A percentile compares a stretch with the other conserved stretches of the same genome.
phyloP scores from a whole-genome alignment of 2,888 invertebrate species.

The Cylloceria caligata region DNA sequence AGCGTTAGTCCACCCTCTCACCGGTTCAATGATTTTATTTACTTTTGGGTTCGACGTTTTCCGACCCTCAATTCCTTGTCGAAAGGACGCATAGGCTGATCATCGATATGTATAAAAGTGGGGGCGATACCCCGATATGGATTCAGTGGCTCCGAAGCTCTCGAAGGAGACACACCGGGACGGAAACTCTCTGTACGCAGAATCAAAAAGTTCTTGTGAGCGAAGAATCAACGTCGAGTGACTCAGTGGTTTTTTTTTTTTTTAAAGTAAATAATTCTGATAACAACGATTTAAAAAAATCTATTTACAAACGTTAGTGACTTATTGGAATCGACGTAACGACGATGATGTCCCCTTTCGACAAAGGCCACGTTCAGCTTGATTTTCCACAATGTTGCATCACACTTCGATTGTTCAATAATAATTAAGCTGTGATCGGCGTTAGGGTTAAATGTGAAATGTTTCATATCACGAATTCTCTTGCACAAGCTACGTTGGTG shows the following conservation, averaged over 20 bases:
- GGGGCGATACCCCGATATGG: conserved; percentile 18
- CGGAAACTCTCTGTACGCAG: not conserved
- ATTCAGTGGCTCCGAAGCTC: conserved; percentile 49
- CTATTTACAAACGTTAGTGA: not conserved
- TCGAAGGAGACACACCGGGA: conserved; percentile 50
- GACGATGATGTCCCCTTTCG: not conserved
- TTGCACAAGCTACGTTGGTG: conserved; percentile 33
- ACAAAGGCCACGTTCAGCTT: not conserved
- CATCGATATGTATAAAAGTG: conserved; percentile 55
- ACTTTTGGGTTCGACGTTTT: not conserved
- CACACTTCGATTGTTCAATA: conserved; percentile 5
- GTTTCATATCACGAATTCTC: conserved; percentile 29
- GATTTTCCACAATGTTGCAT: not conserved
- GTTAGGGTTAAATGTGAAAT: conserved; percentile 37
- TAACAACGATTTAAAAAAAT: not conserved
- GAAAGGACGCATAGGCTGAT: conserved; percentile 1
- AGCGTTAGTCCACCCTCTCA: not conserved
- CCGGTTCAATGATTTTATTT: not conserved
- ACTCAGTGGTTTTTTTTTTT: not conserved
- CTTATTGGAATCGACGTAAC: not conserved
- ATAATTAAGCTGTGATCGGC: conserved; percentile 14
- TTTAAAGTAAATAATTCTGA: not conserved
- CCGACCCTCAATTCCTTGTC: not conserved
- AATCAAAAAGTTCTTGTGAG: conserved; percentile 5
- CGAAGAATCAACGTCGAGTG: not conserved